Conservation (phyloP, 1,140 invertebrate genomes). For the Ceratina japonica region DNA sequence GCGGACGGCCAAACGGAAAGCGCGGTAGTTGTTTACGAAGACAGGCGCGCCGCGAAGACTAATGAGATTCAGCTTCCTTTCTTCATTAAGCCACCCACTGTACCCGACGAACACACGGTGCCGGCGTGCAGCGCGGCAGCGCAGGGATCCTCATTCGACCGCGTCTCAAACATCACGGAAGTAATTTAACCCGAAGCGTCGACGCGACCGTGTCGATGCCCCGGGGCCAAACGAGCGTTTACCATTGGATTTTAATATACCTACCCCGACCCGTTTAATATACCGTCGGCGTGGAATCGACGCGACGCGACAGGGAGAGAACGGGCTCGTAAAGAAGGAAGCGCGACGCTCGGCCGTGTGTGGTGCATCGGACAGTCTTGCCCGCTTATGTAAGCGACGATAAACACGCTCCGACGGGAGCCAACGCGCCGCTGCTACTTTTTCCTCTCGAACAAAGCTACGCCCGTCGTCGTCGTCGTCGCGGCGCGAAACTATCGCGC, state of each 20-base stretch:
- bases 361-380: constrained; percentile 46
- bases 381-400: constrained; percentile 53
- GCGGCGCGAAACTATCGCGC: neutral
- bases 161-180: constrained; percentile 28
- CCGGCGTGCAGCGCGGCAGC: neutral
- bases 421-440: constrained; percentile 17
- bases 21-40: constrained; percentile 40
- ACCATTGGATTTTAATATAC: constrained; percentile 39
- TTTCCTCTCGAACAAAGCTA: neutral
- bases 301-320: neutral
- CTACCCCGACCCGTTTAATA: constrained; percentile 15
- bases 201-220: constrained; percentile 30
- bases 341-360: constrained; percentile 1
- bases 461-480: too few species aligned
- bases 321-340: constrained; percentile 37
- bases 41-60: constrained; percentile 44
- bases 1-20: constrained; percentile 11
- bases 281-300: constrained; percentile 21
- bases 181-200: constrained; percentile 26
- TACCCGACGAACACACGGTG: constrained; percentile 24
- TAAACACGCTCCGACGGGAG: constrained; percentile 47
- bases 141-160: constrained; percentile 44
- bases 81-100: constrained; percentile 54
- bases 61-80: constrained; percentile 64
- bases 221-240: constrained; percentile 14